phyloP scores from a whole-genome alignment of 2,113 vertebrate genomes.

The Brachirus orientalis region DNA sequence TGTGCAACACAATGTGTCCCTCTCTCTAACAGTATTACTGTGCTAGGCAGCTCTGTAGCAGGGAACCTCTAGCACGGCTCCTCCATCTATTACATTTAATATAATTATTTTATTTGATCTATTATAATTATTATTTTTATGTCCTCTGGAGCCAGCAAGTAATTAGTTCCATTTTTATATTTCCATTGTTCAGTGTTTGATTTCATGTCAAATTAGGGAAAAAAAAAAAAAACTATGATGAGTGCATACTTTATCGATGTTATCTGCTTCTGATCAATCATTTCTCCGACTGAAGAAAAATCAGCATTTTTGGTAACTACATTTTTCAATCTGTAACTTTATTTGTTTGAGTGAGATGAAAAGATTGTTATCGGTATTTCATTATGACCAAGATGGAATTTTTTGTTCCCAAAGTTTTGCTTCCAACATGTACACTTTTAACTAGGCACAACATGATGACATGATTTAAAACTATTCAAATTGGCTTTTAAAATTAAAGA shows the following conservation, averaged over 20 bases:
- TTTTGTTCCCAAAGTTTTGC: too few species aligned
- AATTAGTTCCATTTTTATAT: slow-evolving; percentile 5
- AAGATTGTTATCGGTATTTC: neutral
- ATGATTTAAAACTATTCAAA: too few species aligned
- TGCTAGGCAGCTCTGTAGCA: slow-evolving; percentile 82
- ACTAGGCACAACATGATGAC: too few species aligned
- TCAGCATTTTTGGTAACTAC: neutral
- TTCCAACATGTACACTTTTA: too few species aligned
- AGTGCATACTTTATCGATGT: neutral
- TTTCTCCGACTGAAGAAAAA: slow-evolving; percentile 1
- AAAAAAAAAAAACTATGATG: neutral
- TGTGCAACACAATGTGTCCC: slow-evolving; percentile 82
- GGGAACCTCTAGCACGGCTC: too few species aligned
- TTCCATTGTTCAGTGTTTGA: slow-evolving; percentile 23
- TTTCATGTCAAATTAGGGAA: neutral
- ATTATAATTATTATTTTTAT: slow-evolving; percentile 15
- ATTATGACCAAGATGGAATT: too few species aligned
- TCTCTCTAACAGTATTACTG: slow-evolving; percentile 89
- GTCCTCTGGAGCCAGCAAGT: slow-evolving; percentile 14
- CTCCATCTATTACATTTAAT: slow-evolving; percentile 30
- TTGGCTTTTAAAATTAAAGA: too few species aligned
- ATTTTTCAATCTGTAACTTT: neutral
- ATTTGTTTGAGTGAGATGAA: neutral
- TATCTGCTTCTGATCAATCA: neutral
- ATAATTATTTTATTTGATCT: slow-evolving; percentile 16